Percentiles rank a stretch among this genome's conserved stretches.
Evolutionary conservation across 2,888 invertebrate species (phyloP).

Genomic region (Saturnia japonica): DNA sequence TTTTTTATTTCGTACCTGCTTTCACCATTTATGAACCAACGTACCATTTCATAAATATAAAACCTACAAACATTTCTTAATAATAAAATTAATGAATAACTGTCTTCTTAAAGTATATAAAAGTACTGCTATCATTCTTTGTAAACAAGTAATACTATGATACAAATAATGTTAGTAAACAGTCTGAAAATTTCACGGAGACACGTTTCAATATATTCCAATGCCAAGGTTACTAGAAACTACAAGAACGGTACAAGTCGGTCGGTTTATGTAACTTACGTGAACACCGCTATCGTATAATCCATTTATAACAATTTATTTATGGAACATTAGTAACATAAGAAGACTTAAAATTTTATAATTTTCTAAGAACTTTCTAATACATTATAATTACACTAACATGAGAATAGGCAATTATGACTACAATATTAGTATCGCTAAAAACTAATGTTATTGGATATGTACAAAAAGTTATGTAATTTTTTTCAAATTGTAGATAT

Average conservation of each 20-base stretch:
- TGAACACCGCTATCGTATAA: not conserved
- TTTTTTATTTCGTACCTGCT: not conserved
- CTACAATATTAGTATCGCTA: no score
- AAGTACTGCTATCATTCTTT: not conserved
- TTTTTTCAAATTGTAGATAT: no score
- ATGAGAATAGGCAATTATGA: no score
- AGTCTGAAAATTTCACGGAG: not conserved
- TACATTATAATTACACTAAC: no score
- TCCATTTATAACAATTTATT: not conserved
- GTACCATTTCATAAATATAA: not conserved
- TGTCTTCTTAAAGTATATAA: not conserved
- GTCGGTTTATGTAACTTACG: not conserved
- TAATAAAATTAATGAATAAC: no score
- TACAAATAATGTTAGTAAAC: not conserved
- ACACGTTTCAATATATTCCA: not conserved
- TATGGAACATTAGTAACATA: not conserved
- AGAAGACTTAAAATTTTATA: no score
- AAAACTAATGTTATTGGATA: no score
- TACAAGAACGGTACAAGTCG: not conserved
- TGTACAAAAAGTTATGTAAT: no score
- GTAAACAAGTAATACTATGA: not conserved
- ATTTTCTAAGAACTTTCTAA: no score
- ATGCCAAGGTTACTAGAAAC: constrained; percentile 9
- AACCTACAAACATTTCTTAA: not conserved
- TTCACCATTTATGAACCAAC: not conserved